A percentile compares a stretch with the other conserved stretches of the same genome.
Conservation (phyloP, 2,888 invertebrate genomes). For the Dioctria rufipes region DNA sequence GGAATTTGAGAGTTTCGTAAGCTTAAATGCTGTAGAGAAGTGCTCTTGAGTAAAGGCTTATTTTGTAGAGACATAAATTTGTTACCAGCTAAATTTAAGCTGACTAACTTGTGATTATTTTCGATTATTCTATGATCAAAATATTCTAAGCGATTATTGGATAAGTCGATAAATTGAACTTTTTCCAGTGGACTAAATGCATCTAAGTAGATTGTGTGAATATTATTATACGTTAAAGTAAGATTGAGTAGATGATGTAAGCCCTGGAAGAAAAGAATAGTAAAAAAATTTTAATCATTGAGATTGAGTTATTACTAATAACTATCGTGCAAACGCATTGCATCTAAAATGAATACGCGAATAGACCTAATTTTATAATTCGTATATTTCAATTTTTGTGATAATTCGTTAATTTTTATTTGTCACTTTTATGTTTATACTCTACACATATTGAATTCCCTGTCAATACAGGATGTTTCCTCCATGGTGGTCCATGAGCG, state of each 20-base stretch:
- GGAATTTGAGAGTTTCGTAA: constrained; percentile 76
- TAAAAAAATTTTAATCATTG: too few species aligned
- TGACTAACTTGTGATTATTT: constrained; percentile 73
- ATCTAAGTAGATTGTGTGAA: constrained; percentile 77
- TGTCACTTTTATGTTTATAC: too few species aligned
- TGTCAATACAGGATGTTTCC: too few species aligned
- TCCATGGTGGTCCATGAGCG: too few species aligned
- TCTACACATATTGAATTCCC: too few species aligned
- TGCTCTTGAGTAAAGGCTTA: constrained; percentile 75
- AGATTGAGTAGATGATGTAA: constrained; percentile 65
- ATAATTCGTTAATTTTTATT: too few species aligned
- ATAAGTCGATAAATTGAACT: constrained; percentile 75
- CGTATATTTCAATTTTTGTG: too few species aligned
- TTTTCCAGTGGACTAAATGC: constrained; percentile 74
- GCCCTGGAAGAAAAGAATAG: constrained; percentile 61
- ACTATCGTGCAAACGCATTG: too few species aligned
- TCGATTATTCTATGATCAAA: constrained; percentile 74
- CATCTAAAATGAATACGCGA: too few species aligned
- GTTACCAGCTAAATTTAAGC: constrained; percentile 76
- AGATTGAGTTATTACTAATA: too few species aligned
- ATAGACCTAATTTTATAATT: too few species aligned
- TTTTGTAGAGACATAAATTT: constrained; percentile 75
- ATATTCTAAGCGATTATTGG: constrained; percentile 76
- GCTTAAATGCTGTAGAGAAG: constrained; percentile 74
- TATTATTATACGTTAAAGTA: constrained; percentile 74